Evolutionary conservation across 1,140 invertebrate species (phyloP).

Genomic region (Papilio helenus): DNA sequence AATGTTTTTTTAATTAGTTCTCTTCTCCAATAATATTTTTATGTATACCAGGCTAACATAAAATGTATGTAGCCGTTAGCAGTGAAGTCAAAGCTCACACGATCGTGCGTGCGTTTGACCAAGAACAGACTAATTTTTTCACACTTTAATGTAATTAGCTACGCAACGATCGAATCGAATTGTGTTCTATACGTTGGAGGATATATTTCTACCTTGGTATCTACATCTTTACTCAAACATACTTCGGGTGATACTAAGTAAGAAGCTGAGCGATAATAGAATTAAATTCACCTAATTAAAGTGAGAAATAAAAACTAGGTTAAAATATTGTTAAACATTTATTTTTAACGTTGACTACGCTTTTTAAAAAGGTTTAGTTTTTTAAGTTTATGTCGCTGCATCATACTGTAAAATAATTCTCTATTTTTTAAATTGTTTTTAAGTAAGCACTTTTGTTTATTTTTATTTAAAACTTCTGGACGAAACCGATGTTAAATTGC

Average conservation of each 20-base stretch:
- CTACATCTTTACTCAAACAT: slow-evolving; percentile 31
- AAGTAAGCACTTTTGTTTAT: too few species aligned
- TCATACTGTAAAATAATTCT: too few species aligned
- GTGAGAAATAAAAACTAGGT: neutral
- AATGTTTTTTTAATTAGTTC: neutral
- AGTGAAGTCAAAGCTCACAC: neutral
- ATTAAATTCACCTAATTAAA: neutral
- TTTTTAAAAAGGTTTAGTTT: too few species aligned
- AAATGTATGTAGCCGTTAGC: neutral
- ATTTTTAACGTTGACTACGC: too few species aligned
- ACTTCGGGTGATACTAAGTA: neutral
- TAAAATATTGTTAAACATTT: too few species aligned
- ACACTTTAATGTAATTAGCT: slow-evolving; percentile 70
- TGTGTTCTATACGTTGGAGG: neutral
- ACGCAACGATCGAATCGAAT: slow-evolving; percentile 57
- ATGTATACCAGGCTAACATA: neutral
- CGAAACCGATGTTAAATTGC: too few species aligned
- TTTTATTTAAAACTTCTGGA: too few species aligned
- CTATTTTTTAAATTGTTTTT: too few species aligned
- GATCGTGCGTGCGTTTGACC: slow-evolving; percentile 56
- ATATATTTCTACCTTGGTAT: neutral
- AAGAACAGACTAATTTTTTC: slow-evolving; percentile 67
- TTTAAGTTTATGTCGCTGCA: too few species aligned
- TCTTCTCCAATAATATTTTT: neutral
- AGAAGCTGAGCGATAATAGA: slow-evolving; percentile 3